Percentiles rank a stretch among this genome's conserved stretches.
Conservation (phyloP, 2,888 invertebrate species). For the Tortrix viridana region DNA sequence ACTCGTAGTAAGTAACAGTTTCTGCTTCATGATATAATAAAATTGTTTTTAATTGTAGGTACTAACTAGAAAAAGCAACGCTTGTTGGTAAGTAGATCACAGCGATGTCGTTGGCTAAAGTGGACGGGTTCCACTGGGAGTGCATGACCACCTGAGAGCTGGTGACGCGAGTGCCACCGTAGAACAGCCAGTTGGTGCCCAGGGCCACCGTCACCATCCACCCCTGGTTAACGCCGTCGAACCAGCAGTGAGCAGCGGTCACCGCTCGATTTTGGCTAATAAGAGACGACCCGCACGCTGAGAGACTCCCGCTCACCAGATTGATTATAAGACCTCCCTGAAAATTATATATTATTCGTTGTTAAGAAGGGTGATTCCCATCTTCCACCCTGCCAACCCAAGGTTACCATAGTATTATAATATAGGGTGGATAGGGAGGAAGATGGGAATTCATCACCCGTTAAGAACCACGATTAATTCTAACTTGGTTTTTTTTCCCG, state of each 20-base stretch:
- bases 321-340: slow-evolving; percentile 41
- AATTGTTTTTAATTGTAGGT: background rate
- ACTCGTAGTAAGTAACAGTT: too few relatives aligned
- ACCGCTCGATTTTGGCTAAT: slow-evolving; percentile 36
- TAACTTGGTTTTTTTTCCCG: too few relatives aligned
- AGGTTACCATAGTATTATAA: too few relatives aligned
- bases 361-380: too few relatives aligned
- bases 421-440: too few relatives aligned
- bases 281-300: slow-evolving; percentile 40
- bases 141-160: slow-evolving; percentile 37
- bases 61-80: background rate
- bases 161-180: slow-evolving; percentile 38
- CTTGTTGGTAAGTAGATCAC: slow-evolving; percentile 37
- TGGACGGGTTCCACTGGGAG: slow-evolving; percentile 20
- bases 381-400: too few relatives aligned
- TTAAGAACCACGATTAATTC: too few relatives aligned
- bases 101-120: slow-evolving; percentile 40
- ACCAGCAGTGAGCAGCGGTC: slow-evolving; percentile 44
- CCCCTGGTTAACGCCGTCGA: slow-evolving; percentile 38
- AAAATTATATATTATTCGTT: background rate
- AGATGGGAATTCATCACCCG: too few relatives aligned
- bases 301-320: slow-evolving; percentile 31
- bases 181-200: slow-evolving; percentile 40
- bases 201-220: slow-evolving; percentile 39
- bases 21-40: too few relatives aligned